Base-by-base conservation (phyloP, 1,140 invertebrate species). In the Drosophila setifemur region DNA sequence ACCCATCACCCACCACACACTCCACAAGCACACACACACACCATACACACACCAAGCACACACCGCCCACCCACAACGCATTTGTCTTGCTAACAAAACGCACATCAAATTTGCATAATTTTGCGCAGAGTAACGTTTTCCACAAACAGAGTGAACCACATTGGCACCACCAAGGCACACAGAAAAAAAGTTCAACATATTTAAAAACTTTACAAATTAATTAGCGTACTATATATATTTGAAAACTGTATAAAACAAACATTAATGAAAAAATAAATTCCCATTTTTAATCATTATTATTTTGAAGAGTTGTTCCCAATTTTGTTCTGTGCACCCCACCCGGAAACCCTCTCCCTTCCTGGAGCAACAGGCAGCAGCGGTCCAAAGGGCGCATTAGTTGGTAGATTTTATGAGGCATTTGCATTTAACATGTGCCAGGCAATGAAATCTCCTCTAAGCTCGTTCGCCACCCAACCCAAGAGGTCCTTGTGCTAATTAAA, bases 21-120 rank as follows among this genome's bases (percentile, higher is more conserved):
- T n/a, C n/a, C n/a, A 29, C 14, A 26, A 43, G 21, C 37, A 23
- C 31, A 16, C 37, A 43, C 9, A 48, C 26, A 3, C 35, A 33
- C 21, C 26, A 33, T 16, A 26, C 42, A 21, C 31, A 26, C 42
- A 21, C 31, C 31, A 35, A 12, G 4, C 11, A 44, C 31, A 19
- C 18, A 23, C 12, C 40, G 25, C n/a, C 14, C 60, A 19, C 42
- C 31, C 25, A 40, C 64, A 28, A 49, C 45, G 47, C 68, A 78
- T 68, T 73, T 66, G 50, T 85, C 64, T 60, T 48, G 58, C 79
- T 60, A 82, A 70, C 79, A 74, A 86, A 79, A 86, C 81, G 81
- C 74, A 86, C 79, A 85, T 85, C 81, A 86, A 85, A 86, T 85
- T 85, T 85, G 81, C 79, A 85, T 85, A 86, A 85, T 85, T 85